Evolutionary conservation across 2,888 invertebrate species (phyloP), one percentile per base, ranked within the genome.

Genomic region (Dryobota labecula): DNA sequence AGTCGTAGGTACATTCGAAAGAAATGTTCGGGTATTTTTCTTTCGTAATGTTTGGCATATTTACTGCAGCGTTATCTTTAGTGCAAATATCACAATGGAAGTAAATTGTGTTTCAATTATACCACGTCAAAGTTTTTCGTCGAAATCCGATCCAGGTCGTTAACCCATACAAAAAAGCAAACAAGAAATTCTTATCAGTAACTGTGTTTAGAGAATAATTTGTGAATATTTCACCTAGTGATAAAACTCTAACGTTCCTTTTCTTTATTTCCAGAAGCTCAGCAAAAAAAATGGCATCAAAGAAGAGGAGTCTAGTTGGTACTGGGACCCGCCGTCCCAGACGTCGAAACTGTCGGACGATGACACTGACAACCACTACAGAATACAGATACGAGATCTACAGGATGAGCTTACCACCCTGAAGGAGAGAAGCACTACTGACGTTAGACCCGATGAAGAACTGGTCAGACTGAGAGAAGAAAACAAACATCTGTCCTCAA

Each of bases 401-500:
- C 94, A 95, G 88, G 87, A 92, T 65, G 94, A 96, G 90, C 72
- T 95, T 89, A 92, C 94, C 93, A 75, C 91, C 94, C 41, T 95
- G 85, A 95, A 88, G 78, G 90, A 92, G 82, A 87, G 90, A 73
- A 91, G 92, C 11, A 88, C 86, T 0, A 73, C 88, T 61, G 92
- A 92, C 70, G 38, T 90, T n/a, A 89, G 87, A 80, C 84, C 88
- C 33, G 90, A 94, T 38, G 95, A 94, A 58, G 96, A 96, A 89
- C 87, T 97, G 24, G 87, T 89, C 2, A 94, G 96, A 53, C 91
- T 97, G 0, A 94, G 95, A 84, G 96, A 96, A 86, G 97, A 97
- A 87, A 97, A 97, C 78, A 94, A 93, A 80, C 96, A 96, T 76
- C 93, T 97, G 30, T 95, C 96, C 27, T 89, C 90, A 8, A 97